Percentiles rank a stretch among this genome's conserved stretches.
Conservation (phyloP, 2,888 invertebrate genomes). For the Drosophila antonietae region DNA sequence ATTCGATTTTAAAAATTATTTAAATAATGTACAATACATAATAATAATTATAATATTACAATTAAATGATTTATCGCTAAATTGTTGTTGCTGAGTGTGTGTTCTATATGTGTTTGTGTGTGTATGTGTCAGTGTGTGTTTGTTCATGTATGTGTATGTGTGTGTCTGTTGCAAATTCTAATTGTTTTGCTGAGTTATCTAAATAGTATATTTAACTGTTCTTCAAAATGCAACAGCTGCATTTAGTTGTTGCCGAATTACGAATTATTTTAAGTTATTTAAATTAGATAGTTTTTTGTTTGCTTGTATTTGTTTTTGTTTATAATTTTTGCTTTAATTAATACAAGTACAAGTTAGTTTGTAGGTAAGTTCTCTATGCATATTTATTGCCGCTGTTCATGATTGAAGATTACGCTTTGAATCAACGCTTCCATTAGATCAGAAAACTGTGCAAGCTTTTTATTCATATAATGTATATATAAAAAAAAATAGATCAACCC, state of each 20-base stretch:
- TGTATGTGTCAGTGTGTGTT: conserved; percentile 13
- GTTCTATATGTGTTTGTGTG: conserved; percentile 7
- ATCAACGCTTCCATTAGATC: conserved; percentile 1
- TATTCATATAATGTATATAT: conserved; percentile 9
- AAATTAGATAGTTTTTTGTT: conserved; percentile 36
- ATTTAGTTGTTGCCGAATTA: conserved; percentile 42
- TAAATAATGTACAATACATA: conserved; percentile 63
- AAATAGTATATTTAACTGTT: conserved; percentile 29
- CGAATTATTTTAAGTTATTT: conserved; percentile 36
- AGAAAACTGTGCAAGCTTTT: conserved; percentile 18
- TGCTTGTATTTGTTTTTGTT: conserved; percentile 14
- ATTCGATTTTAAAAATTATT: conserved; percentile 56
- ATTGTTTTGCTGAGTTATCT: conserved; percentile 33
- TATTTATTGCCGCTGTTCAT: conserved; percentile 31
- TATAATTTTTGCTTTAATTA: conserved; percentile 28
- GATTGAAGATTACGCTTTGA: conserved; percentile 8
- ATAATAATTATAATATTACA: conserved; percentile 45
- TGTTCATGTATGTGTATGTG: conserved; percentile 8
- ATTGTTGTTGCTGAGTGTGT: conserved; percentile 22
- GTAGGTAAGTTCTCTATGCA: conserved; percentile 40
- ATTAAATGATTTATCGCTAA: conserved; percentile 35
- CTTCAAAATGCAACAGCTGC: conserved; percentile 54
- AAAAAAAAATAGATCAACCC: conserved; percentile 24
- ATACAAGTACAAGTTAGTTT: conserved; percentile 44
- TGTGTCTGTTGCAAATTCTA: conserved; percentile 21